Percentiles rank a stretch among this genome's conserved stretches.
These are phyloP conservation scores for Columbina picui DNA, from an alignment of 2,113 vertebrate species.

Conservation along the genomic window DNA sequence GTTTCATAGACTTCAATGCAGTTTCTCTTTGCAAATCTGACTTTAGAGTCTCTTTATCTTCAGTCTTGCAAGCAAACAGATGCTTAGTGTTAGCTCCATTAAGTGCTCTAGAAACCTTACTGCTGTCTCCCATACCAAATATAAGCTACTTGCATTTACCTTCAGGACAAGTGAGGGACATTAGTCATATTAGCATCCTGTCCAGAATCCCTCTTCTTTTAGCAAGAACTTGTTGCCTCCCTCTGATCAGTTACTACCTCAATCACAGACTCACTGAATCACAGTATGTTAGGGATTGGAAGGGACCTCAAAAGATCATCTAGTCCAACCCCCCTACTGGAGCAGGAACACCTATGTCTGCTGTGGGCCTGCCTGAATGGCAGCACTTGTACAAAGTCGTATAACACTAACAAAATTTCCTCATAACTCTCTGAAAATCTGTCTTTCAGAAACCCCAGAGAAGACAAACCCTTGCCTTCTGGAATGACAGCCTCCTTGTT, in stretches of 20 bases:
- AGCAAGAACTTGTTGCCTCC: neutral
- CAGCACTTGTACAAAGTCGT: neutral
- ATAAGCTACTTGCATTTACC: neutral
- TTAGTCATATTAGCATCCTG: neutral
- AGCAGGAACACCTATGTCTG: no score
- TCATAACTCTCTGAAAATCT: neutral
- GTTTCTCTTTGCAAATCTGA: neutral
- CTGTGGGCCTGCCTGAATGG: no score
- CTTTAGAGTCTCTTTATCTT: neutral
- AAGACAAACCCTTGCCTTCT: neutral
- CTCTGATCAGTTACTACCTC: neutral
- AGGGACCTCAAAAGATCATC: no score
- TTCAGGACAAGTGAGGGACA: neutral
- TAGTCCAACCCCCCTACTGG: no score
- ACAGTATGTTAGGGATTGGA: no score
- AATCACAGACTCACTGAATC: no score
- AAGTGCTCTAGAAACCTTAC: neutral
- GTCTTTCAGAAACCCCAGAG: neutral
- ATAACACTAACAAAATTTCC: neutral
- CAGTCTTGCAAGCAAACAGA: neutral
- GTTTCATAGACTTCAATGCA: neutral
- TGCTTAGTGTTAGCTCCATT: neutral
- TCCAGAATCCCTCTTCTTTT: accelerated
- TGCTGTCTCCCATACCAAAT: neutral
- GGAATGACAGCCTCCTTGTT: neutral